These are phyloP conservation scores for Drosophila colorata DNA, from an alignment of 2,888 invertebrate genomes.

Conservation along the genomic window DNA sequence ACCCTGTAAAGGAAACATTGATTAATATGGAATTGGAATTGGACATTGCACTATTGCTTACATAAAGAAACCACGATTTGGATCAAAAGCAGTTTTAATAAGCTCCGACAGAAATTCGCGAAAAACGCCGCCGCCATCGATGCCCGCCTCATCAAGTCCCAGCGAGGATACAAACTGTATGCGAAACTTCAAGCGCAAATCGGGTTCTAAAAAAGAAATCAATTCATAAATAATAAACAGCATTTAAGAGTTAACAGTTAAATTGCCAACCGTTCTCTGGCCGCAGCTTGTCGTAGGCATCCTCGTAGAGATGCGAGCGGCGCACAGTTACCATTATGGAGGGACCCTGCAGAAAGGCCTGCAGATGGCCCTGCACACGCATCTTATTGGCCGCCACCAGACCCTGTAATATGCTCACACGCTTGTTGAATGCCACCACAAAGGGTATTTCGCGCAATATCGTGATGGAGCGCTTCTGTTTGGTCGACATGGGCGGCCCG, in stretches of 20 bases:
- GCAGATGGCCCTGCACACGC: conserved; percentile 90
- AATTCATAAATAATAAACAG: background rate
- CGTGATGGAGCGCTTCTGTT: conserved; percentile 94
- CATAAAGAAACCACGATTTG: conserved; percentile 96
- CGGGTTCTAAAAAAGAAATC: conserved; percentile 89
- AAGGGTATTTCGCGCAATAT: conserved; percentile 97
- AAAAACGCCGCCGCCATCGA: conserved; percentile 98
- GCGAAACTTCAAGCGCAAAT: conserved; percentile 93
- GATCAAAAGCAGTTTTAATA: conserved; percentile 97
- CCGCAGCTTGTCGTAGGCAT: conserved; percentile 97
- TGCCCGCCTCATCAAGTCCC: conserved; percentile 97
- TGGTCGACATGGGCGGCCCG: conserved; percentile 93
- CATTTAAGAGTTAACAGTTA: background rate
- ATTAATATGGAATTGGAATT: background rate
- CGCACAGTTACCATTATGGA: conserved; percentile 91
- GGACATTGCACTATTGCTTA: conserved; percentile 72
- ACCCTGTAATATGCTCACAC: conserved; percentile 94
- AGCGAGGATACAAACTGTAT: conserved; percentile 96
- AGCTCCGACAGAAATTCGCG: conserved; percentile 97
- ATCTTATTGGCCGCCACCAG: conserved; percentile 86
- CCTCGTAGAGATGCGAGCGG: conserved; percentile 98
- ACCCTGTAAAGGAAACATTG: conserved; percentile 84
- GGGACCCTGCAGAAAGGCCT: conserved; percentile 91
- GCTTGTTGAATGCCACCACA: conserved; percentile 95
- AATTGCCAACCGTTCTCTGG: conserved; percentile 91